phyloP scores from a whole-genome alignment of 2,797 vertebrate genomes.

The Lepilemur septentrionalis region DNA sequence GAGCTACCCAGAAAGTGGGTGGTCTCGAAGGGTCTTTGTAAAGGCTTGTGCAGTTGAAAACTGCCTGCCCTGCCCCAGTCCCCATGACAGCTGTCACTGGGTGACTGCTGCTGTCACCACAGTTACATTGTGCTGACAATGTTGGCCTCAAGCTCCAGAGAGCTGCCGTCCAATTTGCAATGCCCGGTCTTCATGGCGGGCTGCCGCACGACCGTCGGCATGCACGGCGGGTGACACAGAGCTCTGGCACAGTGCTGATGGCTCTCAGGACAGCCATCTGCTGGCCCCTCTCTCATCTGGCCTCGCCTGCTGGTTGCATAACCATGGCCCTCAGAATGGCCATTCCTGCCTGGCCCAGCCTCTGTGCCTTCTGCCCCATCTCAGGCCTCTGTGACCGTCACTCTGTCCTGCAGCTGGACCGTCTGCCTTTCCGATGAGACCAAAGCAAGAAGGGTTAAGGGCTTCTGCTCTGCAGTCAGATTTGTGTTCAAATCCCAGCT shows the following conservation, averaged over 20 bases:
- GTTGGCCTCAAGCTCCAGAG: too few species aligned
- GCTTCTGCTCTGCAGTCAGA: neutral
- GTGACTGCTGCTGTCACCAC: neutral
- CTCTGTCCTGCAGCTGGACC: neutral
- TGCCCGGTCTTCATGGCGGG: neutral
- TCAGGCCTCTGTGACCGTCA: neutral
- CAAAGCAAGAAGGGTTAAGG: neutral
- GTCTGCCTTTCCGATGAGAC: neutral
- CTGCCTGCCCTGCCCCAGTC: neutral
- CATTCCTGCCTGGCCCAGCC: neutral
- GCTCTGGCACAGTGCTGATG: rapidly evolving
- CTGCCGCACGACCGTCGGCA: rapidly evolving
- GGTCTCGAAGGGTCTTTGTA: neutral
- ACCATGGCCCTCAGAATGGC: too few species aligned
- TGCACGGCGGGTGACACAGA: rapidly evolving
- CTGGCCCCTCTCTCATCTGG: rapidly evolving
- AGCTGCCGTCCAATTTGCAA: rapidly evolving
- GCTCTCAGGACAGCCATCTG: neutral
- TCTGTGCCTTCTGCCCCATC: neutral
- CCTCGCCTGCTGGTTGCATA: neutral
- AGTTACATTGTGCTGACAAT: neutral
- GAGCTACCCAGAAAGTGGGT: rapidly evolving
- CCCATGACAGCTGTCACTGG: neutral
- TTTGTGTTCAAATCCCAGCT: neutral
- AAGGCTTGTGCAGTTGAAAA: neutral